These are phyloP conservation scores for Propsilocerus akamusi DNA, from an alignment of 1,140 invertebrate genomes.

Conservation along the genomic window DNA sequence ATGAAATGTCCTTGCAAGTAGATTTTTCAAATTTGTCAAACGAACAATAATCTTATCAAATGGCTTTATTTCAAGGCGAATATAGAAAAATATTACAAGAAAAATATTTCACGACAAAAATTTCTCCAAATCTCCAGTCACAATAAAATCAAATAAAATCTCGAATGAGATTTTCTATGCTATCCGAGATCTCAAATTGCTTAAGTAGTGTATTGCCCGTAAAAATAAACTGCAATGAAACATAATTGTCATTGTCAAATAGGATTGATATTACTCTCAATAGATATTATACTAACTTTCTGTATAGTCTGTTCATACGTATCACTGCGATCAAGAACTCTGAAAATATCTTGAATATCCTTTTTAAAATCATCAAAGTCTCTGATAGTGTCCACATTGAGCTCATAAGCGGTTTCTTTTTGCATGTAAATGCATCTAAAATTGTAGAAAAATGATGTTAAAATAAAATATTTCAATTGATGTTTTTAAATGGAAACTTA, in stretches of 20 bases:
- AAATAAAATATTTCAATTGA: background rate
- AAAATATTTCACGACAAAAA: too few relatives aligned
- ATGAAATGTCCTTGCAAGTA: too few relatives aligned
- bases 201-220: background rate
- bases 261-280: background rate
- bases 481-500: background rate
- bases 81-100: too few relatives aligned
- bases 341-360: constrained; percentile 4
- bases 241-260: background rate
- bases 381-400: constrained; percentile 15
- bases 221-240: background rate
- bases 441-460: constrained; percentile 9
- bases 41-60: too few relatives aligned
- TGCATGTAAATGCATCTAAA: constrained; percentile 7
- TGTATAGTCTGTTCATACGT: background rate
- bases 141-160: background rate
- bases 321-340: background rate
- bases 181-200: background rate
- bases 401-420: constrained; percentile 17
- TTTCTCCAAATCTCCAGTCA: too few relatives aligned
- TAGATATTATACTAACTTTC: constrained; percentile 5
- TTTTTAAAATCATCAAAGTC: constrained; percentile 10
- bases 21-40: too few relatives aligned
- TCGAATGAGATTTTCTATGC: background rate
- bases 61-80: too few relatives aligned